phyloP scores from a whole-genome alignment of 2,797 vertebrate genomes.

The Oreortyx pictus region DNA sequence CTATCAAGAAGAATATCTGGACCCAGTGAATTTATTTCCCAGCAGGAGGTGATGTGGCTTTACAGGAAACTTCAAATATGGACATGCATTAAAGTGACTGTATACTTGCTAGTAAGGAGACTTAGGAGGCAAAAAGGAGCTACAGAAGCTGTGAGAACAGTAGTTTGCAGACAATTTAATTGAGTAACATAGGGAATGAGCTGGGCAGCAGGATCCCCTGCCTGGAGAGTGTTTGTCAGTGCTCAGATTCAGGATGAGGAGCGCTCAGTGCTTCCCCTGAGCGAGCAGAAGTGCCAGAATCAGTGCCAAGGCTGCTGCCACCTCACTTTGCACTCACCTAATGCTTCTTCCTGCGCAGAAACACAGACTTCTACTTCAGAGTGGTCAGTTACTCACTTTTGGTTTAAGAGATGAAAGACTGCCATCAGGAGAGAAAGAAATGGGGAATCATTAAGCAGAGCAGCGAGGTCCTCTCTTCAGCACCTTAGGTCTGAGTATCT shows the following conservation, averaged over 20 bases:
- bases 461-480: background rate
- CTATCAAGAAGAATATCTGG: background rate
- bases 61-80: background rate
- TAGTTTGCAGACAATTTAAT: background rate
- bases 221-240: background rate
- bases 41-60: background rate
- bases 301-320: background rate
- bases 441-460: fast-evolving
- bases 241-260: background rate
- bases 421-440: background rate
- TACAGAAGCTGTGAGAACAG: background rate
- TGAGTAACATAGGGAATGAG: background rate
- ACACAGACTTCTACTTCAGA: background rate
- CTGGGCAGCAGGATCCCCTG: background rate
- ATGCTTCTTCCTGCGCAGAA: background rate
- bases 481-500: background rate
- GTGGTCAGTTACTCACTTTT: background rate
- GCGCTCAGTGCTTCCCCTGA: background rate
- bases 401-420: background rate
- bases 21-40: background rate
- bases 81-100: background rate
- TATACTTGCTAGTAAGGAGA: background rate
- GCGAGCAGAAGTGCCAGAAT: background rate
- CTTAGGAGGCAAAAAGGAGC: background rate
- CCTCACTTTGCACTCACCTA: background rate